Evolutionary conservation across 1,140 invertebrate species (phyloP).

Genomic region (Drepana arcuata): DNA sequence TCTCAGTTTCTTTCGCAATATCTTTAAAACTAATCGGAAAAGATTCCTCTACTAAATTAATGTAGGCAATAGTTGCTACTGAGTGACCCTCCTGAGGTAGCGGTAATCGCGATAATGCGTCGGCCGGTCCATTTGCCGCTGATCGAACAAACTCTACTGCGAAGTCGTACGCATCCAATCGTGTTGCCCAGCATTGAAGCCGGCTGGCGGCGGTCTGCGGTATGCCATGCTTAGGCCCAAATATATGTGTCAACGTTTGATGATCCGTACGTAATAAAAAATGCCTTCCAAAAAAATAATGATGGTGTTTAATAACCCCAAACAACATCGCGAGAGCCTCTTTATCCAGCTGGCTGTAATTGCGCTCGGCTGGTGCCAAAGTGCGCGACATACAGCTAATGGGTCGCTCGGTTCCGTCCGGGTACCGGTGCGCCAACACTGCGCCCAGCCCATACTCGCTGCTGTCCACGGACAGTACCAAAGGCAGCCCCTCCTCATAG

Average conservation of each 20-base stretch:
- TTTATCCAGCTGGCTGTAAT: constrained; percentile 25
- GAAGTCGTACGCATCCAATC: constrained; percentile 2
- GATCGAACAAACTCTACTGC: neutral
- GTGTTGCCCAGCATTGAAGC: constrained; percentile 1
- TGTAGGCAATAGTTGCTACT: neutral
- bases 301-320: constrained; percentile 5
- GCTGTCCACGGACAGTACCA: constrained; percentile 7
- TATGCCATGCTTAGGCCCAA: neutral
- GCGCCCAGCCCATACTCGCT: constrained; percentile 6
- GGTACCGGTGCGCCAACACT: constrained; percentile 2
- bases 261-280: constrained; percentile 4
- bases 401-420: constrained; percentile 8
- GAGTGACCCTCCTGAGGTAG: neutral
- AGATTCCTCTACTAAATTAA: constrained; percentile 8
- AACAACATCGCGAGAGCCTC: constrained; percentile 13
- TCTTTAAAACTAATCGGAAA: constrained; percentile 11
- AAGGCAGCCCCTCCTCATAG: neutral
- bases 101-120: neutral
- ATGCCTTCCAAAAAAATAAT: constrained; percentile 2
- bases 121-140: neutral
- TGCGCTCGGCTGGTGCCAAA: constrained; percentile 19
- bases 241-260: neutral
- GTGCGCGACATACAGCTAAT: constrained; percentile 25
- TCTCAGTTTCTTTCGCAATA: constrained; percentile 4
- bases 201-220: constrained; percentile 5